Conservation (phyloP, 2,888 invertebrate genomes). For the Eudasyphora cyanicolor region DNA sequence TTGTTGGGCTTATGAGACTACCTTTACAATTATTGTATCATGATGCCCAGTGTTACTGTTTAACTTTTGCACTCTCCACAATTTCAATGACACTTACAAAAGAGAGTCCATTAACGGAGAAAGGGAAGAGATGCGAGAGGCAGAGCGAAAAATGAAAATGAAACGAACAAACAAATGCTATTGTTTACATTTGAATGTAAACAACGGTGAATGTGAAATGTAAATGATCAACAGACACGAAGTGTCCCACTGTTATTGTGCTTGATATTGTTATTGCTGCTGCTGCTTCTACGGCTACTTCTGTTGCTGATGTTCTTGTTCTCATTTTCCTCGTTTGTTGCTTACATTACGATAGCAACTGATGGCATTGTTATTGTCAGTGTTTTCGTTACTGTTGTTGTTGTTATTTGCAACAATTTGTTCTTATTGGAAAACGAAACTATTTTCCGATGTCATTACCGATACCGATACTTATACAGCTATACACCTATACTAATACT, state of each 20-base stretch:
- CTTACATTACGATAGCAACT: too few species aligned
- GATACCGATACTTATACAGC: too few species aligned
- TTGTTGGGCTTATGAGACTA: too few species aligned
- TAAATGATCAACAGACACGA: conserved; percentile 47
- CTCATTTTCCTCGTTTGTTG: too few species aligned
- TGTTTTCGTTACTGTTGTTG: too few species aligned
- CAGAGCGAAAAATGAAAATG: neutral
- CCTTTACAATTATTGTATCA: too few species aligned
- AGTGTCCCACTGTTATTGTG: neutral
- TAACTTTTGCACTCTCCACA: conserved; percentile 6
- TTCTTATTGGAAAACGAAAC: neutral
- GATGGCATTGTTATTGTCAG: too few species aligned
- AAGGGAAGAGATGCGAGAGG: neutral
- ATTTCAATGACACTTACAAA: conserved; percentile 8
- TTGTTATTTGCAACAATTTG: too few species aligned
- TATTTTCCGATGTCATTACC: too few species aligned
- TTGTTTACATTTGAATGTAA: conserved; percentile 33
- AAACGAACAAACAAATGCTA: neutral
- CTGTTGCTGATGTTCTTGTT: neutral
- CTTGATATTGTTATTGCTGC: neutral
- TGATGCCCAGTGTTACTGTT: too few species aligned
- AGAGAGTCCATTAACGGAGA: neutral
- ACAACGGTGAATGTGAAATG: conserved; percentile 11
- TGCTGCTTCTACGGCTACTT: neutral
- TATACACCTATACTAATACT: too few species aligned